These are phyloP conservation scores for Lutjanus campechanus DNA, from an alignment of 2,797 vertebrate species.

Conservation along the genomic window DNA sequence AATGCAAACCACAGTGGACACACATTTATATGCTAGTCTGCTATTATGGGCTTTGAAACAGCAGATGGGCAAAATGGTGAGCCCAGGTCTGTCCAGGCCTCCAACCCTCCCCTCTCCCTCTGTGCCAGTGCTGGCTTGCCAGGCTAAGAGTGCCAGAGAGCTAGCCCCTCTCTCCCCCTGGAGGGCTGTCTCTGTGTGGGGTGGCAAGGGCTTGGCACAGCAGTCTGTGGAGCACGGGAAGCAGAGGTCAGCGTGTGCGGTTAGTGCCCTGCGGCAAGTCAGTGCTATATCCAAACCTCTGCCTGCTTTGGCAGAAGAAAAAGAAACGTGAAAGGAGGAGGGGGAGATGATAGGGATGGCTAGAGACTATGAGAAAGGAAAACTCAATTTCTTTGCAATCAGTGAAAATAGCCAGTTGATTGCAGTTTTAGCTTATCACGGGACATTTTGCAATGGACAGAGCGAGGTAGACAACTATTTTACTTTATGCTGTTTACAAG, in stretches of 20 bases:
- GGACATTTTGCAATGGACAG: too few species aligned
- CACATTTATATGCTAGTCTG: conserved; percentile 65
- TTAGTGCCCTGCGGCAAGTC: conserved; percentile 51
- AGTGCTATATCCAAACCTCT: conserved; percentile 51
- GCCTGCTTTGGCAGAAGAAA: conserved; percentile 35
- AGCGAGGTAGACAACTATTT: too few species aligned
- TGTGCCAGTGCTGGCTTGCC: conserved; percentile 57
- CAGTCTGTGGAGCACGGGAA: conserved; percentile 40
- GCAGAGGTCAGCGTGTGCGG: conserved; percentile 60
- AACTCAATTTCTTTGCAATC: background rate
- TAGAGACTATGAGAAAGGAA: background rate
- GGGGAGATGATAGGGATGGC: background rate
- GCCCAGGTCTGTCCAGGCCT: conserved; percentile 55
- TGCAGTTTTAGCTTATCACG: too few species aligned
- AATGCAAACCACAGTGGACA: conserved; percentile 31
- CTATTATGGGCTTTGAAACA: conserved; percentile 61
- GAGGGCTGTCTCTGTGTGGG: conserved; percentile 44
- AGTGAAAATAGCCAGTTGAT: background rate
- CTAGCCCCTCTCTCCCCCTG: conserved; percentile 37
- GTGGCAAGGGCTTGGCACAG: conserved; percentile 50
- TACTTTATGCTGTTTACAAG: too few species aligned
- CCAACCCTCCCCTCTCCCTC: conserved; percentile 43
- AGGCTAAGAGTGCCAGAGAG: conserved; percentile 59
- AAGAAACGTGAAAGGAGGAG: background rate
- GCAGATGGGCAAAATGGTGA: conserved; percentile 76